phyloP scores from a whole-genome alignment of 1,140 invertebrate species.

The Drosophila miranda region DNA sequence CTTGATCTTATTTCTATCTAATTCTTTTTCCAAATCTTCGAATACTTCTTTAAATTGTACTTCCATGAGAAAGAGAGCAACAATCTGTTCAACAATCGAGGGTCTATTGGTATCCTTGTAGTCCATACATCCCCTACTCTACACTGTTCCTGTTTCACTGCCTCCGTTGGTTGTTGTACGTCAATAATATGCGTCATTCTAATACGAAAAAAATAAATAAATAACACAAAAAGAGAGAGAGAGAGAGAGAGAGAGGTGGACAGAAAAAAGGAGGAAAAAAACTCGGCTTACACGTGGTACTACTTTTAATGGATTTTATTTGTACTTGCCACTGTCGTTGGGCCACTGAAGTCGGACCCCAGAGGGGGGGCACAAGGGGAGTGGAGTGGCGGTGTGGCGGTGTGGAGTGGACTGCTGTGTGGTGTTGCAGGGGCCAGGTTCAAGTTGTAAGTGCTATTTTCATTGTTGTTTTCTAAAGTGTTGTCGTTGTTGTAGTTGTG shows the following conservation, averaged over 20 bases:
- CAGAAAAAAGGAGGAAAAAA: conserved; percentile 8
- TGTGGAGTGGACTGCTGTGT: background rate
- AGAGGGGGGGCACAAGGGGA: background rate
- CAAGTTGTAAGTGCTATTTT: conserved; percentile 54
- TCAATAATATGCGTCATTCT: conserved; percentile 76
- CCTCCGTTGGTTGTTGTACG: conserved; percentile 25
- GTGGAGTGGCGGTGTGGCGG: too few relatives aligned
- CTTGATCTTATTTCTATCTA: too few relatives aligned
- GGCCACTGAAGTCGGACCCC: conserved; percentile 6
- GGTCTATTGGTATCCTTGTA: too few relatives aligned
- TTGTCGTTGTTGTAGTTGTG: conserved; percentile 42
- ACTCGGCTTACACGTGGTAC: conserved; percentile 72
- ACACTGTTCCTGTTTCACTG: background rate
- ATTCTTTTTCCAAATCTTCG: too few relatives aligned
- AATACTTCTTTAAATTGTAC: too few relatives aligned
- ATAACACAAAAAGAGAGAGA: conserved; percentile 27
- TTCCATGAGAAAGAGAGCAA: too few relatives aligned
- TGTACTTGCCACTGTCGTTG: conserved; percentile 67
- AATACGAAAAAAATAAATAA: conserved; percentile 58
- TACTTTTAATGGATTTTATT: conserved; percentile 79
- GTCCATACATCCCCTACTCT: too few relatives aligned
- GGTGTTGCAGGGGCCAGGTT: conserved; percentile 34
- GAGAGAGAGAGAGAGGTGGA: background rate
- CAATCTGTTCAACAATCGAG: too few relatives aligned
- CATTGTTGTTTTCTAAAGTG: conserved; percentile 45